Evolutionary conservation across 2,113 vertebrate genomes (phyloP).

Genomic region (Suricata suricatta): DNA sequence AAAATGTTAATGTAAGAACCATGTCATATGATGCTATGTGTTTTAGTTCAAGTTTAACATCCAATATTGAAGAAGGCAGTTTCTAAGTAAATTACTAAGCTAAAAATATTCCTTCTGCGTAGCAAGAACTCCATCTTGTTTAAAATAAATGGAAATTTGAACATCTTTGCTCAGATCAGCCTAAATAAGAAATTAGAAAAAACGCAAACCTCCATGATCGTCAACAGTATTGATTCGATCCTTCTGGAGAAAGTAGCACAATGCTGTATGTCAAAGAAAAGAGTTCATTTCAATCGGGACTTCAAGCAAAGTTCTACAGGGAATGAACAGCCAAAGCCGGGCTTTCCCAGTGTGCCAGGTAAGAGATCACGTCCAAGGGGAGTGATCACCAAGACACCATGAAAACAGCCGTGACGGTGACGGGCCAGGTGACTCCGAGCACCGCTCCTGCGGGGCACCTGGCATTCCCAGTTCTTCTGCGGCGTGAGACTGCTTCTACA

Average conservation of each 20-base stretch:
- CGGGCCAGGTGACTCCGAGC: neutral
- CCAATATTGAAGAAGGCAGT: conserved; percentile 68
- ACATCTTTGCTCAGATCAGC: conserved; percentile 3
- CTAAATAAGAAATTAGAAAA: conserved; percentile 58
- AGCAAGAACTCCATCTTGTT: conserved; percentile 62
- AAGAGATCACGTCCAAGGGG: neutral
- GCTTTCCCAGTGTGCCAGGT: neutral
- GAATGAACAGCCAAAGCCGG: neutral
- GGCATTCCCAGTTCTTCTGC: neutral
- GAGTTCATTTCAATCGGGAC: neutral
- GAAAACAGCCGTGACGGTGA: neutral
- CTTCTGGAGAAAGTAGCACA: neutral
- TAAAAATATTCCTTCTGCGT: conserved; percentile 60
- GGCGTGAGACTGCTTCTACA: neutral
- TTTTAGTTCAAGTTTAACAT: conserved; percentile 75
- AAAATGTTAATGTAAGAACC: conserved; percentile 78
- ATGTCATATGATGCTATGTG: conserved; percentile 71
- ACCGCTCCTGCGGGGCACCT: neutral
- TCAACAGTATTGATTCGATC: neutral
- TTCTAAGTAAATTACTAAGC: conserved; percentile 68
- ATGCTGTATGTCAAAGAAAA: neutral
- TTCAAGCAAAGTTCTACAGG: neutral
- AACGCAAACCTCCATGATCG: conserved; percentile 37
- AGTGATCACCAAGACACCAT: neutral
- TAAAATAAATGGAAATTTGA: conserved; percentile 71